Evolutionary conservation across 2,113 vertebrate species (phyloP), one percentile per base, ranked within the genome.

Genomic region (Dasyurus viverrinus): DNA sequence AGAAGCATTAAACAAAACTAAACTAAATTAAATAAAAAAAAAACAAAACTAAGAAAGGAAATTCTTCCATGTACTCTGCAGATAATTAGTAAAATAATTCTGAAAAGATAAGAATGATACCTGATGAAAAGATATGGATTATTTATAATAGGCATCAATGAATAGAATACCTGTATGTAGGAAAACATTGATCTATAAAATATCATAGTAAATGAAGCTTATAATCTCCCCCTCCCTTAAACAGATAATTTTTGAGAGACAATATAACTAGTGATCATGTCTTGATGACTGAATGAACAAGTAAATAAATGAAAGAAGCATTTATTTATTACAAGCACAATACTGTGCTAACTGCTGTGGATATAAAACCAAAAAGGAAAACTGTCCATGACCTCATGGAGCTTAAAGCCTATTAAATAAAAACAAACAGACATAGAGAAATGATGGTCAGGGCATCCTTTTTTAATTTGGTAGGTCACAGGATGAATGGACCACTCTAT

Each of bases 181-280:
- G 19, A 84, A 42, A 42, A 1, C n/a, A 84, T 42, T 2, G 16
- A 42, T 84, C 7, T 22, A 84, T 19, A 84, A 42, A 84, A 26
- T 42, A 84, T 16, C 16, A 84, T 84, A 16, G 7, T 84, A 23
- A 84, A 84, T 84, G 16, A 19, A 84, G 1, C 19, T 42, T 84
- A 42, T 23, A 84, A 23, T 4, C 50, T 89, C 94, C 94, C 89
- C 68, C 36, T 91, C 57, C 60, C 36, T 90, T 60, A 36, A 96
- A 92, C 3, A 48, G 52, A 89, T 94, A 36, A 36, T 91, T 93
- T 96, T 53, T 76, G 53, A 96, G 93, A 52, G 90, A 91, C 46
- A 57, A 42, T 53, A 25, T 95, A 95, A 96, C 93, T 94, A 93
- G 68, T 54, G 48, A 84, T 42, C 27, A 94, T 26, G 30, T 25